These are phyloP conservation scores for Bathybates hornii DNA, from an alignment of 2,113 vertebrate genomes.

Conservation along the genomic window DNA sequence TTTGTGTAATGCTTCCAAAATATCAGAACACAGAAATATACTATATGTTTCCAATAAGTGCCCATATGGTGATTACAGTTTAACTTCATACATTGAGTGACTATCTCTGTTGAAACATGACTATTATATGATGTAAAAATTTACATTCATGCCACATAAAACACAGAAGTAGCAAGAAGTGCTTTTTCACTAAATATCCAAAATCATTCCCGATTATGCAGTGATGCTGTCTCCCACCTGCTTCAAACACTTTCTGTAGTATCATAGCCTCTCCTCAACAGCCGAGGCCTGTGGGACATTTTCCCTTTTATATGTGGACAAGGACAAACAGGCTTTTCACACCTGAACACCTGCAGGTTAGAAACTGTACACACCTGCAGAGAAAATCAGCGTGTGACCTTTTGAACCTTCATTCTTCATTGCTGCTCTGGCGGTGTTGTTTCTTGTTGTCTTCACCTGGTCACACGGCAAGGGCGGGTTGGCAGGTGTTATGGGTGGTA, in stretches of 20 bases:
- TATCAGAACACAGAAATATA: not conserved
- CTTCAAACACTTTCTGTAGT: not conserved
- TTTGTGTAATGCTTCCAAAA: not conserved
- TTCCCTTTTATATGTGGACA: conserved; percentile 39
- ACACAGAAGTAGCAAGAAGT: not conserved
- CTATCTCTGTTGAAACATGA: not conserved
- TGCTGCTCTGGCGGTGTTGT: not conserved
- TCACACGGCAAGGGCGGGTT: not conserved
- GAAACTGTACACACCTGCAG: conserved; percentile 44
- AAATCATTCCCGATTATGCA: not conserved
- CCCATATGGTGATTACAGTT: not conserved
- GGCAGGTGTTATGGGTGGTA: conserved; percentile 21
- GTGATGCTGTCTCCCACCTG: not conserved
- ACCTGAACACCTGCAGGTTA: conserved; percentile 42
- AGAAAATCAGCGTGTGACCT: conserved; percentile 1
- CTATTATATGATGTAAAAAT: not conserved
- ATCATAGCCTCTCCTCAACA: not conserved
- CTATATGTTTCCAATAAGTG: not conserved
- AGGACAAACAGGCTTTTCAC: conserved; percentile 18
- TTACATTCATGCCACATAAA: not conserved
- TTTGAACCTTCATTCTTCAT: conserved; percentile 30
- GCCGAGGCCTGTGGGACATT: not conserved
- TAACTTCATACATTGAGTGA: not conserved
- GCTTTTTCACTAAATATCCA: not conserved
- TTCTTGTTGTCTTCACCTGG: not conserved